Percentiles rank a stretch among this genome's conserved stretches.
Evolutionary conservation across 2,797 vertebrate species (phyloP).

Genomic region (Halcyon smyrnensis): DNA sequence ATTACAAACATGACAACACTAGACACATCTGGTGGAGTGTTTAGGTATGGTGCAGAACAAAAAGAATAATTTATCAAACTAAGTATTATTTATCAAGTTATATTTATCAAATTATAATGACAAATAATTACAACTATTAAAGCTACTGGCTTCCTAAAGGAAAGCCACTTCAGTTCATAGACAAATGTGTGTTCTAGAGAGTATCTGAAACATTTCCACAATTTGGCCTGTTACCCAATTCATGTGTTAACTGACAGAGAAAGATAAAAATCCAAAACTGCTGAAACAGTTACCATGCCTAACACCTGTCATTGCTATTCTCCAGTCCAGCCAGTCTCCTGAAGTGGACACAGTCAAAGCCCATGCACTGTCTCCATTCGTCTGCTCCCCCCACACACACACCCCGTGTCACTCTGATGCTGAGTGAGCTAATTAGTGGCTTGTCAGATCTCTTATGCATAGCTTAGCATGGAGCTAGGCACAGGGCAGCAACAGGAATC

Average conservation of each 20-base stretch:
- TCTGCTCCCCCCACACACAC: neutral
- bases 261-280: neutral
- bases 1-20: neutral
- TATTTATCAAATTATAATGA: neutral
- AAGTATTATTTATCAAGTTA: neutral
- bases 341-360: rapidly evolving
- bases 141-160: neutral
- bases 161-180: neutral
- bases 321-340: rapidly evolving
- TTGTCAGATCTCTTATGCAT: neutral
- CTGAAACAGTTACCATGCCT: neutral
- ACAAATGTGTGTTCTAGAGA: neutral
- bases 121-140: neutral
- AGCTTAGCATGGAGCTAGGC: neutral
- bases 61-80: neutral
- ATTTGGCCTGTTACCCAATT: neutral
- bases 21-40: neutral
- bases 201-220: neutral
- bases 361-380: rapidly evolving
- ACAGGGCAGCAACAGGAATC: slow-evolving; percentile 31
- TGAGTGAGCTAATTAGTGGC: slow-evolving; percentile 55
- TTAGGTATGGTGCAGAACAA: neutral
- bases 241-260: neutral
- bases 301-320: neutral
- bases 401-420: neutral